Evolutionary conservation across 2,113 vertebrate species (phyloP).

Genomic region (Peromyscus polionotus): DNA sequence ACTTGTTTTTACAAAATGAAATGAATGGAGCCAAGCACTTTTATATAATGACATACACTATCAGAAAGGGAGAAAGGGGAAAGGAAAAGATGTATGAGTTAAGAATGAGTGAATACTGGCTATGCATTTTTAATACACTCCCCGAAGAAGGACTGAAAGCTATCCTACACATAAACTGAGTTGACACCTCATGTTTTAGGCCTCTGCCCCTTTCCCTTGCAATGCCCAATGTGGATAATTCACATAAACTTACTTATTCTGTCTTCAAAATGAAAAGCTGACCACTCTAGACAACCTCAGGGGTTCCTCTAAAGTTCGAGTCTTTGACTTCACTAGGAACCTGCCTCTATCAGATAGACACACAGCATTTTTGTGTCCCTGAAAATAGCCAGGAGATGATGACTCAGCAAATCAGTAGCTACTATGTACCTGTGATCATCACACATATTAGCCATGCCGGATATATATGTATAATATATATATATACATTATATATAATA

Average conservation of each 20-base stretch:
- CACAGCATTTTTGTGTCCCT: neutral
- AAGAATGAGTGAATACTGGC: neutral
- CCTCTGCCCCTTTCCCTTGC: neutral
- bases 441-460: neutral
- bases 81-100: neutral
- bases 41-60: neutral
- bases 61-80: neutral
- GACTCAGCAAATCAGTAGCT: neutral
- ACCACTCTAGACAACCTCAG: neutral
- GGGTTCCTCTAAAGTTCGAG: neutral
- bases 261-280: neutral
- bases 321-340: constrained; percentile 2
- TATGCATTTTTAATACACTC: constrained; percentile 7
- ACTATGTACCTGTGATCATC: neutral
- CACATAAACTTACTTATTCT: neutral
- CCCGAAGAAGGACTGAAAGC: neutral
- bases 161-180: constrained; percentile 28
- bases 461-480: neutral
- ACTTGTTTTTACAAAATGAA: constrained; percentile 43
- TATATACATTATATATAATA: neutral
- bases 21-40: neutral
- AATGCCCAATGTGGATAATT: neutral
- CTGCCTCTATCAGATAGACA: constrained; percentile 29
- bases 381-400: constrained; percentile 20
- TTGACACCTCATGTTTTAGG: constrained; percentile 21